A percentile compares a stretch with the other conserved stretches of the same genome.
Evolutionary conservation across 1,140 invertebrate species (phyloP).

Genomic region (Papilio xuthus): DNA sequence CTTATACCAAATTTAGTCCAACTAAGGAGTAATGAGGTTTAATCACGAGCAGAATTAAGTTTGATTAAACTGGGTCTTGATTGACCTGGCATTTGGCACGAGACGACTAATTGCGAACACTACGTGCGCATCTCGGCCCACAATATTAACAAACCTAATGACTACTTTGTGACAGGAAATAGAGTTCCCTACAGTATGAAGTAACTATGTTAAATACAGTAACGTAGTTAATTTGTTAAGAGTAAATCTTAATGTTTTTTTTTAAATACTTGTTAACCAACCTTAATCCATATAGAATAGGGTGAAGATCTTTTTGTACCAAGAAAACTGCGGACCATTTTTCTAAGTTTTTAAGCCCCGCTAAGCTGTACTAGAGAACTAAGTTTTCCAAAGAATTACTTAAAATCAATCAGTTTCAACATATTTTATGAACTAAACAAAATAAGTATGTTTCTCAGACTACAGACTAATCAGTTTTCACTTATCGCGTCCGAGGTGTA

Average conservation of each 20-base stretch:
- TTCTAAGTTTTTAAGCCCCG: background rate
- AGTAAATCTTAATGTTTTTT: background rate
- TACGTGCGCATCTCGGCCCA: background rate
- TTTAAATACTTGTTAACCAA: no score
- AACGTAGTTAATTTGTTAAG: background rate
- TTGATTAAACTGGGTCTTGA: constrained; percentile 12
- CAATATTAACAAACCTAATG: constrained; percentile 11
- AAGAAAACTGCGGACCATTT: background rate
- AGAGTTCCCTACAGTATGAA: background rate
- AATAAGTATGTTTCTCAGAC: background rate
- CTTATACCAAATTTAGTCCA: background rate
- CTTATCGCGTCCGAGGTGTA: background rate
- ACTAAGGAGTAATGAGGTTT: background rate
- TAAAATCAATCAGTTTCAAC: background rate
- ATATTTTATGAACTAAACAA: background rate
- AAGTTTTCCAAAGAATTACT: no score
- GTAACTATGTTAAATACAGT: background rate
- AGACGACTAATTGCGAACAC: background rate
- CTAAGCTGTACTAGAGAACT: background rate
- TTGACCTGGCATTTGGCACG: background rate
- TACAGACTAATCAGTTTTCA: constrained; percentile 3
- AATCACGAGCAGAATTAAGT: background rate
- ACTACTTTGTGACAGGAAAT: constrained; percentile 1
- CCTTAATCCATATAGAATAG: background rate
- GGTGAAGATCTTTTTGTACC: background rate